These are phyloP conservation scores for Eidolon helvum DNA, from an alignment of 2,113 vertebrate genomes.

Conservation along the genomic window DNA sequence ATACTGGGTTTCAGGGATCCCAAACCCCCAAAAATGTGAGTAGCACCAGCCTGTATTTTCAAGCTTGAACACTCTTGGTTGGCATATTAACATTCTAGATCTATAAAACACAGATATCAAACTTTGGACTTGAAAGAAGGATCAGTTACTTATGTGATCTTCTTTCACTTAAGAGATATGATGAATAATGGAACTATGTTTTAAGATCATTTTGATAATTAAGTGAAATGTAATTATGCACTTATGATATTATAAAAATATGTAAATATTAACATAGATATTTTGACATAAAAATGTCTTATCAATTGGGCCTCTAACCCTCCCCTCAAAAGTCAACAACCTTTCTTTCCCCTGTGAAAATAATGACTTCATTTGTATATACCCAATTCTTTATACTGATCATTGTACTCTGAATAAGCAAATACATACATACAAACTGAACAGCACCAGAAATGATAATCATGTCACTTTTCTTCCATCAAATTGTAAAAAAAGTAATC, in stretches of 20 bases:
- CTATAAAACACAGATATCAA: background rate
- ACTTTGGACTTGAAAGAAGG: constrained; percentile 2
- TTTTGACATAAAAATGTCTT: background rate
- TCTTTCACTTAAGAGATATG: background rate
- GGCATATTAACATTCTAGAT: background rate
- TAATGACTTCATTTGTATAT: constrained; percentile 7
- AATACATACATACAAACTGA: background rate
- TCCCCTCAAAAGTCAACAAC: background rate
- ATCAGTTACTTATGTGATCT: background rate
- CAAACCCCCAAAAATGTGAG: background rate
- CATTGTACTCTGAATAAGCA: background rate
- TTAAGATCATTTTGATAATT: constrained; percentile 19
- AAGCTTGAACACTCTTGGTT: background rate
- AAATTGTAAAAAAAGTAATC: constrained; percentile 11
- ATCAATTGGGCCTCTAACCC: background rate
- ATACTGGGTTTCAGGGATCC: background rate
- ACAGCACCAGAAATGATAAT: background rate
- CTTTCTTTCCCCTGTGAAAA: constrained; percentile 8
- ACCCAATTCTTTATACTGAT: background rate
- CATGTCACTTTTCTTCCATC: background rate
- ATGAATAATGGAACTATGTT: background rate
- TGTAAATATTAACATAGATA: background rate
- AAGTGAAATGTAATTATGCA: background rate
- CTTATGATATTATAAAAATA: background rate
- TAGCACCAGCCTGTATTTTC: background rate